Evolutionary conservation across 2,888 invertebrate species (phyloP).

Genomic region (Agonopterix heracliana): DNA sequence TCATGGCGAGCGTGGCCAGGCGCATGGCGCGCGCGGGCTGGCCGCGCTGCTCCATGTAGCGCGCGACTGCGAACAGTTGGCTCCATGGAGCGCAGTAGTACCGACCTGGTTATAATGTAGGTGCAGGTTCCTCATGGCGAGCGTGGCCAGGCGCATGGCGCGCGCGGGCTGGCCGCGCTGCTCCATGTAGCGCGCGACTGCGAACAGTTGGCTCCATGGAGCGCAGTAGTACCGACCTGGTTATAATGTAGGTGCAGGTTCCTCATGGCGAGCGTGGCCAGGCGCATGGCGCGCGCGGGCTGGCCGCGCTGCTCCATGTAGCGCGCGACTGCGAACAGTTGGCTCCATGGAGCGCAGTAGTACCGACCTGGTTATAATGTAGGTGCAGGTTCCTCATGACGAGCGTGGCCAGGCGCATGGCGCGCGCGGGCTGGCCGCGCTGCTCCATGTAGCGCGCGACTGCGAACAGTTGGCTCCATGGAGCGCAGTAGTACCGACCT

Average conservation of each 20-base stretch:
- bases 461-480: constrained; percentile 83
- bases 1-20: constrained; percentile 87
- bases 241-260: constrained; percentile 89
- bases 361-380: constrained; percentile 84
- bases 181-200: constrained; percentile 91
- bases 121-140: constrained; percentile 89
- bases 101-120: constrained; percentile 87
- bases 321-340: constrained; percentile 88
- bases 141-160: constrained; percentile 86
- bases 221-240: constrained; percentile 68
- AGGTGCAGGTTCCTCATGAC: constrained; percentile 90
- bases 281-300: constrained; percentile 87
- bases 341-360: constrained; percentile 50
- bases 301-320: constrained; percentile 92
- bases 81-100: constrained; percentile 35
- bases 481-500: constrained; percentile 55
- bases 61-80: constrained; percentile 88
- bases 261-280: constrained; percentile 89
- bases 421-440: constrained; percentile 86
- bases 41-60: constrained; percentile 91
- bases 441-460: constrained; percentile 93
- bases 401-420: constrained; percentile 86
- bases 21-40: constrained; percentile 90
- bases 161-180: constrained; percentile 88
- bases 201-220: constrained; percentile 81